Percentiles rank a stretch among this genome's conserved stretches.
Conservation (phyloP, 30 jellyfish, hydroid and myxozoan genomes). For the Euphysa ruthae region DNA sequence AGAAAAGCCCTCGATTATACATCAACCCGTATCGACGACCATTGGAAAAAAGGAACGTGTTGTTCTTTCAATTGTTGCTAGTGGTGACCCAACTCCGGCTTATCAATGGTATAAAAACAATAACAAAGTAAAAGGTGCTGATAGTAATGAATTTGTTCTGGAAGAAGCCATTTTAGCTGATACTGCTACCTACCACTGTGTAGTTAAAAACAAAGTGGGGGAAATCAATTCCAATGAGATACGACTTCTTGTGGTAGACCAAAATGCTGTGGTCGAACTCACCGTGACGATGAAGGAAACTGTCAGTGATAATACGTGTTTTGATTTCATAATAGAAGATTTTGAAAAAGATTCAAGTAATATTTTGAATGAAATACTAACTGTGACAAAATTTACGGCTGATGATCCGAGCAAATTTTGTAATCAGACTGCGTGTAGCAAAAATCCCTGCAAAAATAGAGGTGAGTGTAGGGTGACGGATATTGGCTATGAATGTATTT, state of each 20-base stretch:
- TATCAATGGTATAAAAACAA: slow-evolving; percentile 7
- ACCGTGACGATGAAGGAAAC: too few species aligned
- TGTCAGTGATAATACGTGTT: too few species aligned
- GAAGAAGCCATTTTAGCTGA: not conserved
- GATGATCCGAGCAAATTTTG: slow-evolving; percentile 33
- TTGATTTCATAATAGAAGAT: too few species aligned
- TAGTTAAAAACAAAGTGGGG: not conserved
- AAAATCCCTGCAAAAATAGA: slow-evolving; percentile 67
- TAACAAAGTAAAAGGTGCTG: not conserved
- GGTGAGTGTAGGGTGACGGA: slow-evolving; percentile 62
- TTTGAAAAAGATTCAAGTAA: not conserved
- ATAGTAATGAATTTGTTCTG: not conserved
- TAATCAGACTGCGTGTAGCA: slow-evolving; percentile 62
- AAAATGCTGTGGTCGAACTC: not conserved
- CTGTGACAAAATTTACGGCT: slow-evolving; percentile 16
- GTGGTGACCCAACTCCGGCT: not conserved
- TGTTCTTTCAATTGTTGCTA: not conserved
- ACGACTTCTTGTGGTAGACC: not conserved
- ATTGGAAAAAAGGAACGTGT: not conserved
- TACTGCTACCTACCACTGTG: not conserved
- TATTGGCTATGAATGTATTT: slow-evolving; percentile 53
- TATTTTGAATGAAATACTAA: not conserved
- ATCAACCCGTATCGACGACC: not conserved
- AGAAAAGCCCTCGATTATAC: not conserved
- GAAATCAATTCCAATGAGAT: not conserved